Evolutionary conservation across 2,113 vertebrate species (phyloP).

Genomic region (Cheilinus undulatus): DNA sequence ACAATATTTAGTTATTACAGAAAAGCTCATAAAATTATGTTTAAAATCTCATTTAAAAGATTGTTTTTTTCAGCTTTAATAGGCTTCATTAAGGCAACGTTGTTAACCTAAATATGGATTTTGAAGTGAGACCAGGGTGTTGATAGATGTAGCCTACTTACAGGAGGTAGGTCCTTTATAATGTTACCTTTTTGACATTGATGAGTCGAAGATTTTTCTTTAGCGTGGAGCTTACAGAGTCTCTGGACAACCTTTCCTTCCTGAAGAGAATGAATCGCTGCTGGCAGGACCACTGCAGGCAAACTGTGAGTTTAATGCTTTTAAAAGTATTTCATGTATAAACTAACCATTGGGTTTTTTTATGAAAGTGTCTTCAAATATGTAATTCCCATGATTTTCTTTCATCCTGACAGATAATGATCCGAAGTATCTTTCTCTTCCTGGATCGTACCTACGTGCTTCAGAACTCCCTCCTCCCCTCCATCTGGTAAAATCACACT

Average conservation of each 20-base stretch:
- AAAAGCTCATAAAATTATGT: neutral
- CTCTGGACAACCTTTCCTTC: conserved; percentile 98
- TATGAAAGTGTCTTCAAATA: neutral
- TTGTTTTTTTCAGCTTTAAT: neutral
- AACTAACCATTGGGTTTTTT: neutral
- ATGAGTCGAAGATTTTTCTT: conserved; percentile 71
- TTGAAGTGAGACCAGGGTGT: neutral
- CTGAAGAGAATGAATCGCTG: conserved; percentile 99
- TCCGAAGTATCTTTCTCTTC: conserved; percentile 99
- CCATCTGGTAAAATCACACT: conserved; percentile 91
- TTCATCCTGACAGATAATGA: conserved; percentile 91
- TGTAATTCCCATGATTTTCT: neutral
- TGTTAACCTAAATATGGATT: neutral
- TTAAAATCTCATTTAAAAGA: neutral
- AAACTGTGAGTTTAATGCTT: conserved; percentile 87
- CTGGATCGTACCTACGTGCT: conserved; percentile 99
- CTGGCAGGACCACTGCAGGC: conserved; percentile 99
- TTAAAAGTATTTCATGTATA: neutral
- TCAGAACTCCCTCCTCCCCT: conserved; percentile 98
- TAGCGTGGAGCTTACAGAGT: conserved; percentile 90
- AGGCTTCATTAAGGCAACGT: neutral
- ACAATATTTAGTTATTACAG: neutral
- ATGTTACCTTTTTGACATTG: neutral
- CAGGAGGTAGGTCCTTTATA: neutral
- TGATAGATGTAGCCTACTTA: neutral